Evolutionary conservation across 2,888 invertebrate species (phyloP).

Genomic region (Phasia obesa): DNA sequence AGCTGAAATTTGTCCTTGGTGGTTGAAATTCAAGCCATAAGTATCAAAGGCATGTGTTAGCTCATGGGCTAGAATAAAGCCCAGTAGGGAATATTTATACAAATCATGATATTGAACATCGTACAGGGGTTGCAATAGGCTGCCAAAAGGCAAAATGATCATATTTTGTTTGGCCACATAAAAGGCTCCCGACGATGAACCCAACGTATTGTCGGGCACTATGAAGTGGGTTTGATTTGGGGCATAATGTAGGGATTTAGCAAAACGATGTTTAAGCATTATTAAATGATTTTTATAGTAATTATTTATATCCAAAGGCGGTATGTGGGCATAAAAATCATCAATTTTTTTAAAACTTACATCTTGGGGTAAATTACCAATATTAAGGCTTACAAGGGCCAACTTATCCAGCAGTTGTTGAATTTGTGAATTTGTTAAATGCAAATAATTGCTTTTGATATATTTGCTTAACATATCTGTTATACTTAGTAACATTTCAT

Average conservation of each 20-base stretch:
- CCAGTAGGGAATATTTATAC: constrained; percentile 72
- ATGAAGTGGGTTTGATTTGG: constrained; percentile 6
- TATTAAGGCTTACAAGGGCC: constrained; percentile 70
- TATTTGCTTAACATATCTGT: background rate
- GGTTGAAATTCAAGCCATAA: constrained; percentile 67
- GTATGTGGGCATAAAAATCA: constrained; percentile 71
- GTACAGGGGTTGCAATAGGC: constrained; percentile 74
- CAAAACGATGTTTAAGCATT: constrained; percentile 47
- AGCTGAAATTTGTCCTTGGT: background rate
- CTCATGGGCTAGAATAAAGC: constrained; percentile 78
- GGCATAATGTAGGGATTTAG: background rate
- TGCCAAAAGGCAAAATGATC: constrained; percentile 76
- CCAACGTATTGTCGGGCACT: constrained; percentile 36
- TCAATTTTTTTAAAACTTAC: constrained; percentile 59
- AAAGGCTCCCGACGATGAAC: constrained; percentile 73
- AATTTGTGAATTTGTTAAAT: constrained; percentile 18
- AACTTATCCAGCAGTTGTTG: background rate
- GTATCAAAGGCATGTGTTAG: constrained; percentile 77
- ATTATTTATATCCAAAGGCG: constrained; percentile 9
- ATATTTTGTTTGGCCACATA: constrained; percentile 75
- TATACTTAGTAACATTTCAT: background rate
- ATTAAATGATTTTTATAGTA: constrained; percentile 64
- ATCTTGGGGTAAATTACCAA: constrained; percentile 76
- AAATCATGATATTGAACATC: background rate
- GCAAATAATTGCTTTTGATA: constrained; percentile 72